Evolutionary conservation across 2,797 vertebrate genomes (phyloP).

Genomic region (Rhinatrema bivittatum): DNA sequence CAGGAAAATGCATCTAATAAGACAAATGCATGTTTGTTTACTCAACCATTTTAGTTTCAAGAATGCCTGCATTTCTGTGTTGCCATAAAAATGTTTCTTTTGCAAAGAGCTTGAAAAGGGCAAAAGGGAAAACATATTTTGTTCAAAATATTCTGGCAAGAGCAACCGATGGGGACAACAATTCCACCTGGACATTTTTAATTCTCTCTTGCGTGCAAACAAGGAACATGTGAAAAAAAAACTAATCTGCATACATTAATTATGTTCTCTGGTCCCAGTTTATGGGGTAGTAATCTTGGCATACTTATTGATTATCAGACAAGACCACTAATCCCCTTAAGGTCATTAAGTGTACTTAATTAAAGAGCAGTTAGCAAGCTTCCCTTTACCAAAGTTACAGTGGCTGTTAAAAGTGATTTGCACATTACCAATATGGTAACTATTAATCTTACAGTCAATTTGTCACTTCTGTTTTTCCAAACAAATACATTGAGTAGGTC

Average conservation of each 20-base stretch:
- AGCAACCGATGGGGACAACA: slow-evolving; percentile 10
- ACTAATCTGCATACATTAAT: slow-evolving; percentile 56
- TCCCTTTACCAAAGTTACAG: slow-evolving; percentile 86
- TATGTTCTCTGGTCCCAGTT: slow-evolving; percentile 44
- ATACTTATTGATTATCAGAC: slow-evolving; percentile 93
- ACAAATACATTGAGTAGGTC: slow-evolving; percentile 44
- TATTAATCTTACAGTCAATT: slow-evolving; percentile 61
- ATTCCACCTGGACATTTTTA: slow-evolving; percentile 10
- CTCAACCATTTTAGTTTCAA: too few relatives aligned
- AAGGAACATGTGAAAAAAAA: slow-evolving; percentile 38
- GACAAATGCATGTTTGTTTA: too few relatives aligned
- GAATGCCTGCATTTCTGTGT: too few relatives aligned
- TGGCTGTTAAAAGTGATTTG: slow-evolving; percentile 89
- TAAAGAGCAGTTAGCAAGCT: slow-evolving; percentile 92
- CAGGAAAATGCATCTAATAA: too few relatives aligned
- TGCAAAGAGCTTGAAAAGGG: slow-evolving; percentile 9
- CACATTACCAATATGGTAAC: slow-evolving; percentile 63
- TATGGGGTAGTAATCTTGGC: slow-evolving; percentile 56
- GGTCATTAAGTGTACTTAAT: slow-evolving; percentile 98
- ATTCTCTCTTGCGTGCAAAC: slow-evolving; percentile 25
- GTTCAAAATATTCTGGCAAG: slow-evolving; percentile 13
- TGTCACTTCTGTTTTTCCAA: slow-evolving; percentile 62
- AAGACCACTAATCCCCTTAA: slow-evolving; percentile 90
- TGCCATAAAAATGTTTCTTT: too few relatives aligned
- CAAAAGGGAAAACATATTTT: slow-evolving; percentile 12